Conservation (phyloP, 92 coral and sea anemone species). For the Bergia sp. region DNA sequence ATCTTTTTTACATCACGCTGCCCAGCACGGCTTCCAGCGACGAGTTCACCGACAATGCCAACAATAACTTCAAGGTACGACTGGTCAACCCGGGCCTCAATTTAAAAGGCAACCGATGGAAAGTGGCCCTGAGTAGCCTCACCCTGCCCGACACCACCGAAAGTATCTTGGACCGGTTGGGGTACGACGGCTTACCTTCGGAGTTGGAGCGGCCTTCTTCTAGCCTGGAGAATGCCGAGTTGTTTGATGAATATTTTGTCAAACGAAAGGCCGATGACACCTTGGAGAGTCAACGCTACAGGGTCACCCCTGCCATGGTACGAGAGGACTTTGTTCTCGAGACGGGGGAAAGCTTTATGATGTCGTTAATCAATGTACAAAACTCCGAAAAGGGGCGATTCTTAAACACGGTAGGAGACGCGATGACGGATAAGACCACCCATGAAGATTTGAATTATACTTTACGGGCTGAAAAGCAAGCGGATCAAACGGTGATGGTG, state of each 20-base stretch:
- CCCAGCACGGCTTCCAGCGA: constrained; percentile 19
- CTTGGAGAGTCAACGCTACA: constrained; percentile 6
- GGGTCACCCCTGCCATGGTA: background rate
- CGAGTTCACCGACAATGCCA: constrained; percentile 9
- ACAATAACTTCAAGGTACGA: constrained; percentile 13
- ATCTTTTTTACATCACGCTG: background rate
- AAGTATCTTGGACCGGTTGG: constrained; percentile 8
- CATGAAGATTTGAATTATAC: background rate
- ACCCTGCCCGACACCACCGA: constrained; percentile 48
- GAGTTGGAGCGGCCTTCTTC: too few relatives aligned
- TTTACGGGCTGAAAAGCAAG: constrained; percentile 6
- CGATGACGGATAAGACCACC: constrained; percentile 4
- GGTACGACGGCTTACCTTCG: background rate
- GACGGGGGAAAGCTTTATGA: constrained; percentile 1
- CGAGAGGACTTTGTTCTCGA: constrained; percentile 3
- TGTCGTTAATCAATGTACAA: background rate
- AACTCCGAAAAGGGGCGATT: constrained; percentile 3
- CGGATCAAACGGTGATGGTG: constrained; percentile 4
- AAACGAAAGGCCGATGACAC: constrained; percentile 6
- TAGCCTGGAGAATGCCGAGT: background rate
- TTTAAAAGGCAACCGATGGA: background rate
- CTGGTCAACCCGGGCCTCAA: constrained; percentile 17
- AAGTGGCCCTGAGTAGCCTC: constrained; percentile 29
- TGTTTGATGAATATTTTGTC: constrained; percentile 2
- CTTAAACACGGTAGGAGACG: constrained; percentile 3